Conservation (phyloP, 2,888 invertebrate genomes). For the Cantharis rustica region DNA sequence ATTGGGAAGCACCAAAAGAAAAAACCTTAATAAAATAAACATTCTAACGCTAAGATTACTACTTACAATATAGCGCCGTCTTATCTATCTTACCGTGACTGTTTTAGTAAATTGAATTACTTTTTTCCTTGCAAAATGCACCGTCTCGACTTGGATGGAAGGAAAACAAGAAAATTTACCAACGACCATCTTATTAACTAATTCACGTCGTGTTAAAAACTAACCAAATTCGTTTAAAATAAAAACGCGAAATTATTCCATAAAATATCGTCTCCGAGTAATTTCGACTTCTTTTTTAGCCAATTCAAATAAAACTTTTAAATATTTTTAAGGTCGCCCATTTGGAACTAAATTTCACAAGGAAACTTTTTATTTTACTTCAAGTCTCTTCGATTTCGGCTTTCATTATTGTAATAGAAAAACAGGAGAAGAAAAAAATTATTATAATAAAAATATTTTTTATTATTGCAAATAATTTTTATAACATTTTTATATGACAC, state of each 20-base stretch:
- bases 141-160: neutral
- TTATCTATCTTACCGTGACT: conserved; percentile 26
- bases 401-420: neutral
- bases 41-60: conserved; percentile 30
- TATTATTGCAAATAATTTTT: neutral
- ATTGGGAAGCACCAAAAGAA: conserved; percentile 27
- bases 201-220: neutral
- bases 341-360: neutral
- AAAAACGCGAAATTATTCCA: neutral
- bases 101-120: conserved; percentile 27
- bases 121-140: conserved; percentile 11
- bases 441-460: neutral
- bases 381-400: neutral
- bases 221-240: neutral
- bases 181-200: neutral
- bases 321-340: neutral
- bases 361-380: neutral
- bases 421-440: neutral
- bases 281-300: neutral
- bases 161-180: neutral
- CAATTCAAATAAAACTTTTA: neutral
- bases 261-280: neutral
- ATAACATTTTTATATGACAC: neutral
- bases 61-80: conserved; percentile 27
- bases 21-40: conserved; percentile 34